These are phyloP conservation scores for Megastigmus dorsalis DNA, from an alignment of 2,888 invertebrate genomes.

Conservation along the genomic window DNA sequence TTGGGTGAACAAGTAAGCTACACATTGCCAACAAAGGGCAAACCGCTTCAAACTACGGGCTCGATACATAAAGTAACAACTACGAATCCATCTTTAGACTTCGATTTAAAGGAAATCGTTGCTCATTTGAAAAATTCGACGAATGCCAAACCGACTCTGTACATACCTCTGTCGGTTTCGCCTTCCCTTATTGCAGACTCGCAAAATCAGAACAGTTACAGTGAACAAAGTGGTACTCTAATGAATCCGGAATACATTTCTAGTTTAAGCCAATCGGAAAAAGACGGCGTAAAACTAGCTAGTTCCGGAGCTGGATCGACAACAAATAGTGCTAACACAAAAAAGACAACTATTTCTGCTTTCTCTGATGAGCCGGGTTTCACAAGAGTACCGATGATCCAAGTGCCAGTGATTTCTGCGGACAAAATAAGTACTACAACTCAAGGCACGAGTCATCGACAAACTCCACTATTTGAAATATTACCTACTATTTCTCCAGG, in stretches of 20 bases:
- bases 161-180: constrained; percentile 44
- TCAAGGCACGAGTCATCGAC: constrained; percentile 58
- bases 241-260: neutral
- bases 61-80: constrained; percentile 33
- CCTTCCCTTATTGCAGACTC: constrained; percentile 14
- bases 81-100: neutral
- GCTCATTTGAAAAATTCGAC: constrained; percentile 15
- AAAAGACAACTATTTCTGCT: constrained; percentile 1
- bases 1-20: constrained; percentile 26
- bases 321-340: neutral
- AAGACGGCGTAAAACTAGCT: too few relatives aligned
- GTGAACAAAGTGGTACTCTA: neutral
- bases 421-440: constrained; percentile 63
- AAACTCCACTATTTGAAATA: constrained; percentile 65
- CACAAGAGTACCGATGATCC: constrained; percentile 68
- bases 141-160: constrained; percentile 43
- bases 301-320: neutral
- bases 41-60: too few relatives aligned
- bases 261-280: too few relatives aligned
- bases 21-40: neutral
- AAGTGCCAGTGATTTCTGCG: constrained; percentile 69
- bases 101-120: neutral
- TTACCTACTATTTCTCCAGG: constrained; percentile 65
- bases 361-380: constrained; percentile 27
- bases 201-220: constrained; percentile 17